These are phyloP conservation scores for Paracanthobrama guichenoti DNA, from an alignment of 2,113 vertebrate genomes.

Conservation along the genomic window DNA sequence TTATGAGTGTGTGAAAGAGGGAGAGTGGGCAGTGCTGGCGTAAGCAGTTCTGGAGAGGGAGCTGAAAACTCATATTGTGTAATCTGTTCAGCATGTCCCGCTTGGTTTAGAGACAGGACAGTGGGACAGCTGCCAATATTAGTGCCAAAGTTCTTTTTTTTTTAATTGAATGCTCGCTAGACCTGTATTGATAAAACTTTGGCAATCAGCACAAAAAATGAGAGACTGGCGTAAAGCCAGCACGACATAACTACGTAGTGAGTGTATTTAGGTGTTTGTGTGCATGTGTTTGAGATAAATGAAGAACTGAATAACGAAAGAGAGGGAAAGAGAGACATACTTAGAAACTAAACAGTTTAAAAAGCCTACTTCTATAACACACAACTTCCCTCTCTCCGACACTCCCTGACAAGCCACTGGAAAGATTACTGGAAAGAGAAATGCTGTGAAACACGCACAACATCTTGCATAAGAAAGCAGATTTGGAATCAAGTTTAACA, in stretches of 20 bases:
- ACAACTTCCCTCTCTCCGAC: background rate
- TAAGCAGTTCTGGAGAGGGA: constrained; percentile 47
- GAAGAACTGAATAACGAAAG: background rate
- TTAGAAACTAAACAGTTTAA: background rate
- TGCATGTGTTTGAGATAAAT: background rate
- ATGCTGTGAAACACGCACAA: background rate
- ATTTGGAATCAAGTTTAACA: background rate
- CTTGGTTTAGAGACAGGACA: constrained; percentile 68
- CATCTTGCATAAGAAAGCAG: background rate
- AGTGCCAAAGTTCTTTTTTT: constrained; percentile 40
- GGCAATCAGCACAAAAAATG: constrained; percentile 56
- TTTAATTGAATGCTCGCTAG: constrained; percentile 64
- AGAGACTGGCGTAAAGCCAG: constrained; percentile 57
- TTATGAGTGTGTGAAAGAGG: background rate
- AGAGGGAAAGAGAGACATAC: constrained; percentile 4
- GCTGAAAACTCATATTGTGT: constrained; percentile 74
- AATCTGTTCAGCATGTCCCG: constrained; percentile 75
- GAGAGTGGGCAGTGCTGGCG: constrained; percentile 8
- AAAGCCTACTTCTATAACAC: background rate
- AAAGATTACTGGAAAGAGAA: constrained; percentile 22
- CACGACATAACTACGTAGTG: constrained; percentile 43
- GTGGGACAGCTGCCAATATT: constrained; percentile 65
- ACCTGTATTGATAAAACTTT: constrained; percentile 63
- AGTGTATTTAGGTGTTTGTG: constrained; percentile 9
- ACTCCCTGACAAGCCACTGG: background rate